These are phyloP conservation scores for Mythimna ferrago DNA, from an alignment of 2,888 invertebrate species.

Conservation along the genomic window DNA sequence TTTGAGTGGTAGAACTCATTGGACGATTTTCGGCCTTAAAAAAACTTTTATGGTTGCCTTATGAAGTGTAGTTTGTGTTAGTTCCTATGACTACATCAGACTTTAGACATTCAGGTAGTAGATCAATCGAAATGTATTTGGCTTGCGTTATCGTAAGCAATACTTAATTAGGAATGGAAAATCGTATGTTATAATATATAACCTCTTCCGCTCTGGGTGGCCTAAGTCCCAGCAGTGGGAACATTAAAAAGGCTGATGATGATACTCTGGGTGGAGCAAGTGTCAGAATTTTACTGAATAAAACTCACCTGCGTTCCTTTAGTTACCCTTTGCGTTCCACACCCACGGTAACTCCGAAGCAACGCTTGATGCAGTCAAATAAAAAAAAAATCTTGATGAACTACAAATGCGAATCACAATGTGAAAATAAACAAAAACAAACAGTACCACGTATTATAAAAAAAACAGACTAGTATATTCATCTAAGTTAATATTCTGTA, in stretches of 20 bases:
- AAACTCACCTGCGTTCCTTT: not conserved
- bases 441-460: conserved; percentile 12
- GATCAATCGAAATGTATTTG: no score
- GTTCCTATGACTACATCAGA: not conserved
- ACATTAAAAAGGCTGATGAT: no score
- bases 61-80: not conserved
- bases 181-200: no score
- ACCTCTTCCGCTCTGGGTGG: no score
- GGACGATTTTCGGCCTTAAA: no score
- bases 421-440: conserved; percentile 17
- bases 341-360: not conserved
- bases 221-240: no score
- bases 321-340: not conserved
- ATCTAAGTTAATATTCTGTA: conserved; percentile 47
- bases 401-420: not conserved
- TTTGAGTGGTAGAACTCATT: no score
- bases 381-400: not conserved
- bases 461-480: conserved; percentile 33
- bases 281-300: not conserved
- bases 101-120: not conserved
- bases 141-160: not conserved
- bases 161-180: not conserved
- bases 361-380: not conserved
- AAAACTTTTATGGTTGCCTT: not conserved
- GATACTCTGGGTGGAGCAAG: not conserved